Conservation (phyloP, 1,140 invertebrate genomes). For the Drepana arcuata region DNA sequence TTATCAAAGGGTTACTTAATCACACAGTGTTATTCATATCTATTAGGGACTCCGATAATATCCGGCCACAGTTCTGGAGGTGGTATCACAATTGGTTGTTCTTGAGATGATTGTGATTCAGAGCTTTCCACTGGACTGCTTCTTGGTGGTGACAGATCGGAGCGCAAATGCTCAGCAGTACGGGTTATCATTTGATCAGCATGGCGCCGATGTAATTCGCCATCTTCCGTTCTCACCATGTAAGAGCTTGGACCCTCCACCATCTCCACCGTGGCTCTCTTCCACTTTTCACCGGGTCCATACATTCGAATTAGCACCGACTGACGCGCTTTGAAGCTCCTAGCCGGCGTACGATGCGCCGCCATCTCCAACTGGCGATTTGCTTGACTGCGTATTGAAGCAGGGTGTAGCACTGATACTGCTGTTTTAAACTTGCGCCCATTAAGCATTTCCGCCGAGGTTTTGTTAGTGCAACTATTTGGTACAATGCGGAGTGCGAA, state of each 20-base stretch:
- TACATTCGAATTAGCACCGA: too few species aligned
- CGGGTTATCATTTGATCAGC: conserved; percentile 5
- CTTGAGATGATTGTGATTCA: background rate
- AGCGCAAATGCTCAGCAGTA: too few species aligned
- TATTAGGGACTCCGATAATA: conserved; percentile 4
- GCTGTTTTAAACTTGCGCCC: conserved; percentile 6
- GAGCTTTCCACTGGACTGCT: too few species aligned
- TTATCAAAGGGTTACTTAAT: too few species aligned
- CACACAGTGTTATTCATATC: too few species aligned
- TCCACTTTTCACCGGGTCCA: too few species aligned
- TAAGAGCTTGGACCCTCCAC: conserved; percentile 5
- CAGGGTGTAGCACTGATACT: too few species aligned
- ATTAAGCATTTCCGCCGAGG: conserved; percentile 11
- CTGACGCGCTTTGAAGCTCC: background rate
- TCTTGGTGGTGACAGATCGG: too few species aligned
- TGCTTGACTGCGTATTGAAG: too few species aligned
- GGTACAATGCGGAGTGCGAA: conserved; percentile 9
- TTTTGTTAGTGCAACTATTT: conserved; percentile 8
- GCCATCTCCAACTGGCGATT: too few species aligned
- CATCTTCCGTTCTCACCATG: conserved; percentile 9
- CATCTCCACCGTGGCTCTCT: too few species aligned
- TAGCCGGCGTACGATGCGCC: background rate
- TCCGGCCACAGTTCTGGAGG: conserved; percentile 5
- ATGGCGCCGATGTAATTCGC: conserved; percentile 9
- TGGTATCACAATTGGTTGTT: conserved; percentile 3